A percentile compares a stretch with the other conserved stretches of the same genome.
phyloP scores from a whole-genome alignment of 2,797 vertebrate genomes.

The Enoplosus armatus region DNA sequence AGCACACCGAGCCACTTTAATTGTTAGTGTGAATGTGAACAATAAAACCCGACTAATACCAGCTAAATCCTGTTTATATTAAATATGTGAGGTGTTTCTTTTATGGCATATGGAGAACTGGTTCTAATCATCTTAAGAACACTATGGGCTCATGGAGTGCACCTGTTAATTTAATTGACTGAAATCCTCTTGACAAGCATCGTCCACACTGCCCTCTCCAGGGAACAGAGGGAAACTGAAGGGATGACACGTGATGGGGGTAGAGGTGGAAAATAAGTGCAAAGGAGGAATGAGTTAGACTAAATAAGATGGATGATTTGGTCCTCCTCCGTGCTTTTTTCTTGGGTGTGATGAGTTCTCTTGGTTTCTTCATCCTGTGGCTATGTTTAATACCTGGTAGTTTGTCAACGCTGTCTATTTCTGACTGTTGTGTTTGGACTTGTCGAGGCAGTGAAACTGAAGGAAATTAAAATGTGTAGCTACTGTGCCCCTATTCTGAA shows the following conservation, averaged over 20 bases:
- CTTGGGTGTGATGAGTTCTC: slow-evolving; percentile 22
- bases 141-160: slow-evolving; percentile 43
- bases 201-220: slow-evolving; percentile 42
- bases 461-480: slow-evolving; percentile 62
- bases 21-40: slow-evolving; percentile 57
- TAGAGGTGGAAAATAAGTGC: not conserved
- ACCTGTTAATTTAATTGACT: slow-evolving; percentile 65
- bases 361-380: slow-evolving; percentile 34
- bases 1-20: slow-evolving; percentile 49
- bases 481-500: slow-evolving; percentile 66
- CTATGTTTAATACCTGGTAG: slow-evolving; percentile 27
- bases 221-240: slow-evolving; percentile 23
- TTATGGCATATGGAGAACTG: slow-evolving; percentile 58
- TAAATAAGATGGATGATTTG: slow-evolving; percentile 22
- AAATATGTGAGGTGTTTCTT: slow-evolving; percentile 68
- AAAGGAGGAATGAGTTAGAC: slow-evolving; percentile 10
- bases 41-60: slow-evolving; percentile 65
- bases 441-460: slow-evolving; percentile 47
- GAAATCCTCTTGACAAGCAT: slow-evolving; percentile 32
- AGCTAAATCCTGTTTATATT: slow-evolving; percentile 73
- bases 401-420: slow-evolving; percentile 37
- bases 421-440: slow-evolving; percentile 53
- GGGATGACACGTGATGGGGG: not conserved
- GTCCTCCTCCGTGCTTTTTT: slow-evolving; percentile 28
- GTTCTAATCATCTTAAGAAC: slow-evolving; percentile 62